Conservation (phyloP, 2,888 invertebrate species). For the Trachelus troglodyta region DNA sequence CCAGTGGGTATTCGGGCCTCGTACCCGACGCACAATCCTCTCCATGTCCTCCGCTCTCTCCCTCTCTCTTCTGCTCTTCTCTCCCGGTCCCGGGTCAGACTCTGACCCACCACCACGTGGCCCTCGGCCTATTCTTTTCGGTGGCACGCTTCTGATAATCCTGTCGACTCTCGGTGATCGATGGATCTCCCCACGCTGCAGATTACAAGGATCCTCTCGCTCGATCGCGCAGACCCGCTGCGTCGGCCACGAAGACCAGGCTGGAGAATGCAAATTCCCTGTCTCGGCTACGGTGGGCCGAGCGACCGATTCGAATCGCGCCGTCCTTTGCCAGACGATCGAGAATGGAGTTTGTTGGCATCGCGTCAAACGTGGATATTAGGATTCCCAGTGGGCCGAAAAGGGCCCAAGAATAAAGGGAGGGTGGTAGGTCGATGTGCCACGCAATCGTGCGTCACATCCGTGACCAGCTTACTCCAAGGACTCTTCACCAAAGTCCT, state of each 20-base stretch:
- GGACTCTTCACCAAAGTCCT: too few species aligned
- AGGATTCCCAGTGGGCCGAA: slow-evolving; percentile 55
- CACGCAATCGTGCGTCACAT: slow-evolving; percentile 58
- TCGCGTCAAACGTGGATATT: slow-evolving; percentile 64
- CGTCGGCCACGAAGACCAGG: too few species aligned
- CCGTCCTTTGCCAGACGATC: slow-evolving; percentile 59
- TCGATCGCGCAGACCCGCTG: too few species aligned
- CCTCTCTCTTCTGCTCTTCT: slow-evolving; percentile 9
- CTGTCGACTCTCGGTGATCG: background rate
- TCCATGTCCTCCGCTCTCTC: slow-evolving; percentile 14
- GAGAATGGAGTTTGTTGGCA: slow-evolving; percentile 61
- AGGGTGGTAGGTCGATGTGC: slow-evolving; percentile 41
- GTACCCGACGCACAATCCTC: slow-evolving; percentile 14
- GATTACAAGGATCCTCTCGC: too few species aligned
- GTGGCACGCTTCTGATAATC: background rate
- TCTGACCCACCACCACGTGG: background rate
- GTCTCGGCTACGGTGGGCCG: too few species aligned
- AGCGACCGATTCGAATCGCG: too few species aligned
- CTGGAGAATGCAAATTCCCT: too few species aligned
- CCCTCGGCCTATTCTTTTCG: background rate
- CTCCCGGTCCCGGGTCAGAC: slow-evolving; percentile 15
- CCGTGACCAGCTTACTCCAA: slow-evolving; percentile 61
- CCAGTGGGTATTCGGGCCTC: slow-evolving; percentile 33
- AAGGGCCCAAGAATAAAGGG: slow-evolving; percentile 31
- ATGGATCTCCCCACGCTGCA: background rate